Percentiles rank a stretch among this genome's conserved stretches.
Evolutionary conservation across 2,113 vertebrate species (phyloP).

Genomic region (Phylloscopus trochilus): DNA sequence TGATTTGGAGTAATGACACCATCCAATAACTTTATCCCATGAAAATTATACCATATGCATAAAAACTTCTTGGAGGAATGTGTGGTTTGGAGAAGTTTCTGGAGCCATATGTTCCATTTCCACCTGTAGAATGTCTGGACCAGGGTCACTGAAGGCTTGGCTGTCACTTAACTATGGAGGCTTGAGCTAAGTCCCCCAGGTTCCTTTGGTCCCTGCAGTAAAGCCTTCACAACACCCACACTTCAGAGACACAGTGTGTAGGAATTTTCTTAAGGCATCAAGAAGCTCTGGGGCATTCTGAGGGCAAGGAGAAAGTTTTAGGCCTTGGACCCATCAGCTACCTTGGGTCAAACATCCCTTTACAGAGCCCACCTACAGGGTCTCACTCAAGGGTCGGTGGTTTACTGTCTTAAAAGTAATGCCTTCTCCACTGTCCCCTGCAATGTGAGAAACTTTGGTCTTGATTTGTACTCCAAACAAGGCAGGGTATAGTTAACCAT

Average conservation of each 20-base stretch:
- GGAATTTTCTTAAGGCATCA: accelerated
- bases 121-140: not conserved
- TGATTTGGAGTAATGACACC: not conserved
- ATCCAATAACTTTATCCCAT: not conserved
- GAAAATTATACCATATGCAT: not conserved
- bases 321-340: not conserved
- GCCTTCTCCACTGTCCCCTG: not conserved
- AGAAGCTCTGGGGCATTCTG: not conserved
- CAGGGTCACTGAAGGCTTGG: not conserved
- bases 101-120: not conserved
- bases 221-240: not conserved
- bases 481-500: not conserved
- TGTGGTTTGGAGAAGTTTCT: not conserved
- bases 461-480: not conserved
- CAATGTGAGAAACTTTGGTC: not conserved
- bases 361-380: not conserved
- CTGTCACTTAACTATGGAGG: not conserved
- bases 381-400: not conserved
- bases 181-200: not conserved
- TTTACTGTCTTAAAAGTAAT: not conserved
- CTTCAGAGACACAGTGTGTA: not conserved
- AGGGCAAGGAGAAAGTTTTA: not conserved
- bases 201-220: not conserved
- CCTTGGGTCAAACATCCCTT: not conserved
- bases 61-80: not conserved